A percentile compares a stretch with the other conserved stretches of the same genome.
These are phyloP conservation scores for Onychomys leucogaster DNA, from an alignment of 2,797 vertebrate genomes.

Conservation along the genomic window DNA sequence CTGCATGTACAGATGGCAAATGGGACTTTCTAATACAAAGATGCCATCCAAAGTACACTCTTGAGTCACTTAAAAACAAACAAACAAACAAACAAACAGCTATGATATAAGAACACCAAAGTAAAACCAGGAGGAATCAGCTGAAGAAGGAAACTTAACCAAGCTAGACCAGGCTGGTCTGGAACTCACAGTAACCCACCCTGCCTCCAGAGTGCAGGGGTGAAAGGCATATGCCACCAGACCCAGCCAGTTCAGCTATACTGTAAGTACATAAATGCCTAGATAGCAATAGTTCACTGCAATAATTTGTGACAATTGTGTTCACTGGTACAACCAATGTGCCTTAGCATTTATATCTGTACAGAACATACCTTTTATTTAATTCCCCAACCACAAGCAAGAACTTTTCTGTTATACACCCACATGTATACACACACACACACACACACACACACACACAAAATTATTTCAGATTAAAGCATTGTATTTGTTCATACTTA, in stretches of 20 bases:
- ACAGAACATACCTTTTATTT: neutral
- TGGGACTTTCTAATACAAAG: neutral
- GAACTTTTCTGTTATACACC: neutral
- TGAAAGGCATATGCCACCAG: neutral
- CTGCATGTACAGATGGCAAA: neutral
- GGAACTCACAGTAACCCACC: neutral
- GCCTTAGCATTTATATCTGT: neutral
- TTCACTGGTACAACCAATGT: neutral
- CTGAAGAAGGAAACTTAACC: conserved; percentile 12
- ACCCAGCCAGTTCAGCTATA: neutral
- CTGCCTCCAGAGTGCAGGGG: neutral
- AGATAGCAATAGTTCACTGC: neutral
- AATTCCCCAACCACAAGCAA: neutral
- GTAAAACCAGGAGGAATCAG: conserved; percentile 10
- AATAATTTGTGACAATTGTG: neutral
- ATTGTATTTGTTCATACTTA: neutral
- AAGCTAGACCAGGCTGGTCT: neutral
- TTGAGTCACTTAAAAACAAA: neutral
- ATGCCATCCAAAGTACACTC: neutral
- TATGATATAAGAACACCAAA: conserved; percentile 20
- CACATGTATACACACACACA: neutral
- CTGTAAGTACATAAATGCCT: neutral
- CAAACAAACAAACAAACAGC: conserved; percentile 10
- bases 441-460: neutral
- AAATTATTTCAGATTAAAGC: neutral